A percentile compares a stretch with the other conserved stretches of the same genome.
Evolutionary conservation across 1,140 invertebrate genomes (phyloP).

Genomic region (Antheraea mylitta): DNA sequence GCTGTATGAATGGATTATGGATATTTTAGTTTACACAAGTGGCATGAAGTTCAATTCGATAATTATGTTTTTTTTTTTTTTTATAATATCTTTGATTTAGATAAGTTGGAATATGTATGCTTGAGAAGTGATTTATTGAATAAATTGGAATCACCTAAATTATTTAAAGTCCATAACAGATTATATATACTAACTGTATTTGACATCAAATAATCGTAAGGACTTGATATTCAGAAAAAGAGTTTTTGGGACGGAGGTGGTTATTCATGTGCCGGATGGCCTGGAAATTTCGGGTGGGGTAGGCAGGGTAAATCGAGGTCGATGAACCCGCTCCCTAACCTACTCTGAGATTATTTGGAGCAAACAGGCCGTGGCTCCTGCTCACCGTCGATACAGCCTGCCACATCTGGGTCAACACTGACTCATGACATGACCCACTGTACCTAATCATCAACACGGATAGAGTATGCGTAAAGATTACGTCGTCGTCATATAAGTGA

Average conservation of each 20-base stretch:
- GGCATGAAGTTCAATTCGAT: no score
- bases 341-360: slow-evolving; percentile 70
- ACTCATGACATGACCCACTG: slow-evolving; percentile 53
- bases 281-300: slow-evolving; percentile 51
- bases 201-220: no score
- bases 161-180: no score
- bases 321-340: slow-evolving; percentile 70
- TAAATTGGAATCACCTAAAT: no score
- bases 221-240: no score
- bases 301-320: slow-evolving; percentile 48
- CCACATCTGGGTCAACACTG: slow-evolving; percentile 67
- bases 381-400: slow-evolving; percentile 56
- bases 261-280: slow-evolving; percentile 25
- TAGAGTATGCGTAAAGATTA: slow-evolving; percentile 56
- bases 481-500: slow-evolving; percentile 15
- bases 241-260: no score
- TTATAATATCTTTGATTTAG: no score
- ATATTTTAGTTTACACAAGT: no score
- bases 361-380: slow-evolving; percentile 58
- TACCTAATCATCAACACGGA: slow-evolving; percentile 67
- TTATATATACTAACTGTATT: no score
- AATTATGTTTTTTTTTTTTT: no score
- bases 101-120: no score
- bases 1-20: neutral
- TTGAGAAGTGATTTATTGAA: no score